Base-by-base conservation (phyloP, 2,888 invertebrate genomes). In the Lutraria lutraria region DNA sequence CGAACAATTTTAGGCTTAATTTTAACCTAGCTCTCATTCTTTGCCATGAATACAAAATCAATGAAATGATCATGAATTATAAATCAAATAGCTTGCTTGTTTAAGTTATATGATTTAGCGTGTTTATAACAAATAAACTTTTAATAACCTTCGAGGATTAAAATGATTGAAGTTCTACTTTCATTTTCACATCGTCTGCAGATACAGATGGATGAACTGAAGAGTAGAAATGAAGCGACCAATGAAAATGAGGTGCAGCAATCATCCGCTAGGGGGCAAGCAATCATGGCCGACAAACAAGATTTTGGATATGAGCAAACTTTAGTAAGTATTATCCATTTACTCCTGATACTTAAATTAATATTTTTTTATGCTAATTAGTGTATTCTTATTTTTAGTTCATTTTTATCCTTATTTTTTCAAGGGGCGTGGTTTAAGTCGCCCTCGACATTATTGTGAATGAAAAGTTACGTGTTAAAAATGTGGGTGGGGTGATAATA, bases 251-350 rank as follows among this genome's bases (percentile, higher is more conserved):
- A 83, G 85, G 31, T 80, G 31, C 63, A 86, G 3, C n/a, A 52
- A 56, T 43, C 86, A 25, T 81, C 88, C 88, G 87, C 81, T 76
- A 43, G 68, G 82, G 83, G 85, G 63, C 34, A 83, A 68, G n/a
- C 68, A 80, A 90, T 82, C 68, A 90, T 89, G 90, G 92, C 89
- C 76, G 92, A 92, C 63, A 88, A 91, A 86, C 88, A 89, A 76
- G 82, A 89, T 29, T 91, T 92, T n/a, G 92, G 92, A 43, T 92
- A 92, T 80, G 92, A 92, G 54, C 90, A 92, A 83, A 92, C 92
- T 34, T 88, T 92, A 81, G 92, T 92, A 87, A 90, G 88, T 89
- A 63, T 19, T 60, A 25, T 86, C 19, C 83, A 21, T 43, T 29
- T 60, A 29, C 34, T 60, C 63, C 63, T 60, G 4, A 63, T 8